A percentile compares a stretch with the other conserved stretches of the same genome.
phyloP scores from a whole-genome alignment of 2,113 vertebrate species.

The Lamprotornis superbus region DNA sequence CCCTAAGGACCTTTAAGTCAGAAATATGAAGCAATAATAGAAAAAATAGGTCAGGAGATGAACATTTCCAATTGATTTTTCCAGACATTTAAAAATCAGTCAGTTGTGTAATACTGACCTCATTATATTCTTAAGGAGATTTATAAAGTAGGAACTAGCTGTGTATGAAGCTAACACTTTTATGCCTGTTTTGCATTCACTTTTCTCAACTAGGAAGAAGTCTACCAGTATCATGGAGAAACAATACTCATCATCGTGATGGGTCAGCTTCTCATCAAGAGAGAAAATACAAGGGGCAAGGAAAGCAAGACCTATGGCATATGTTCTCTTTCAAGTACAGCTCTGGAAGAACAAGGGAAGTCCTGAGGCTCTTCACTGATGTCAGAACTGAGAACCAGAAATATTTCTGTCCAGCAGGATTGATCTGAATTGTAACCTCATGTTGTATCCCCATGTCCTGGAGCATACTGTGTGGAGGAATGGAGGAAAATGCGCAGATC shows the following conservation, averaged over 20 bases:
- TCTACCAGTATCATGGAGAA: not conserved
- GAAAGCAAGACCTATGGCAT: not conserved
- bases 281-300: not conserved
- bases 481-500: not conserved
- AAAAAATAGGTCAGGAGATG: conserved; percentile 10
- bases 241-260: not conserved
- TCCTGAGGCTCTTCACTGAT: not conserved
- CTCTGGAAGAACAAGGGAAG: not conserved
- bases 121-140: not conserved
- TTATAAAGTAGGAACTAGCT: not conserved
- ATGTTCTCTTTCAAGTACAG: not conserved
- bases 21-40: not conserved
- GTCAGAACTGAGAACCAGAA: not conserved
- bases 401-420: not conserved
- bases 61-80: conserved; percentile 14
- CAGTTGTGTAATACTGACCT: conserved; percentile 32
- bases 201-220: not conserved
- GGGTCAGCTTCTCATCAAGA: not conserved
- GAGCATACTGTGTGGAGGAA: not conserved
- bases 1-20: not conserved
- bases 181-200: not conserved
- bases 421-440: not conserved
- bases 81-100: not conserved
- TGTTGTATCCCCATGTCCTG: not conserved
- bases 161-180: not conserved